Percentiles rank a stretch among this genome's conserved stretches.
These are phyloP conservation scores for Tipula unca DNA, from an alignment of 2,888 invertebrate genomes.

Conservation along the genomic window DNA sequence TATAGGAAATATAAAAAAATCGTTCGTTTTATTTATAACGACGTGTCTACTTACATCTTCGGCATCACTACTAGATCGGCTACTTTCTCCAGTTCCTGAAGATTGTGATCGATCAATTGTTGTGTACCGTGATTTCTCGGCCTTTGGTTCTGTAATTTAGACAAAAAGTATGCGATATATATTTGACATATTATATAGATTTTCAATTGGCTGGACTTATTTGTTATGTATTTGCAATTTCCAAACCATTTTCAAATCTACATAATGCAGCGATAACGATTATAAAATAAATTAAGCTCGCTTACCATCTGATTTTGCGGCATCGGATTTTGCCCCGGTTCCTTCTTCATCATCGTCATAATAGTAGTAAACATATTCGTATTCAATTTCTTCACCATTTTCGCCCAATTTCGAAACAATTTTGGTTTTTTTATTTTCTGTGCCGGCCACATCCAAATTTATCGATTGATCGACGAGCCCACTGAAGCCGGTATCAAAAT, in stretches of 20 bases:
- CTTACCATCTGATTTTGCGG: conserved; percentile 31
- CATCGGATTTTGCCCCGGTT: neutral
- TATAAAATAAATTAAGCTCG: neutral
- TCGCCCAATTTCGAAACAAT: conserved; percentile 82
- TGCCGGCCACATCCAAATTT: conserved; percentile 54
- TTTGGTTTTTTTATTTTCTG: conserved; percentile 59
- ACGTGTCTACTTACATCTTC: conserved; percentile 8
- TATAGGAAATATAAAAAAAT: neutral
- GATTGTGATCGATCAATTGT: conserved; percentile 38
- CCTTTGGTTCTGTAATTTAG: neutral
- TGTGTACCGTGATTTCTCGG: conserved; percentile 39
- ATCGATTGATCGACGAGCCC: conserved; percentile 44
- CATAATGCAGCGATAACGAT: neutral
- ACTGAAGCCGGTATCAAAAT: conserved; percentile 34
- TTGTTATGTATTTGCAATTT: neutral
- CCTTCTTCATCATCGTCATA: conserved; percentile 72
- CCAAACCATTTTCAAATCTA: neutral
- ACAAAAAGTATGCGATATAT: neutral
- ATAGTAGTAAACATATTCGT: conserved; percentile 86
- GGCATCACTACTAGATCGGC: neutral
- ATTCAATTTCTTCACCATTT: conserved; percentile 84
- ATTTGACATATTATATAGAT: neutral
- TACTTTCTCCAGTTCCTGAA: conserved; percentile 35
- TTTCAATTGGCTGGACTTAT: neutral
- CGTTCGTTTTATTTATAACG: too few relatives aligned